Conservation (phyloP, 2,797 vertebrate species). For the Balearica regulorum region DNA sequence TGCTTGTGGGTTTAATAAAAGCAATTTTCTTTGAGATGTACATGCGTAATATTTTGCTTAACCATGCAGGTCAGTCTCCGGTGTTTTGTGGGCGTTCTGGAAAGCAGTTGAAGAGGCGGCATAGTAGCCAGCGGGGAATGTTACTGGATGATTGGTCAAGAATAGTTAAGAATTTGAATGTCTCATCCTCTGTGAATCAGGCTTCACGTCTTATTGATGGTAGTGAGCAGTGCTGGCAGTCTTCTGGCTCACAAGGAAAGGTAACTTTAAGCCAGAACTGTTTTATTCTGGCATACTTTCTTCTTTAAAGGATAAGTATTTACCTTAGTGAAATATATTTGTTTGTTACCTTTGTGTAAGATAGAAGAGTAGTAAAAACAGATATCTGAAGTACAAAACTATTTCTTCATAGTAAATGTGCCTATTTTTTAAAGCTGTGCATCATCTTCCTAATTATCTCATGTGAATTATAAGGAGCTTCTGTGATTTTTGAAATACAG, state of each 20-base stretch:
- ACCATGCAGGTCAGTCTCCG: slow-evolving; percentile 86
- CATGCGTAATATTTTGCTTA: not conserved
- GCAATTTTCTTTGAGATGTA: not conserved
- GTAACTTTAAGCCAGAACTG: slow-evolving; percentile 50
- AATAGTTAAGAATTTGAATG: slow-evolving; percentile 91
- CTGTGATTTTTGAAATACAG: not conserved
- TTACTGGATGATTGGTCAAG: slow-evolving; percentile 96
- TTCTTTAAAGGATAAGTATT: not conserved
- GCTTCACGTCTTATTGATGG: slow-evolving; percentile 91
- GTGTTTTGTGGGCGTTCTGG: slow-evolving; percentile 94
- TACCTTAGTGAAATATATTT: not conserved
- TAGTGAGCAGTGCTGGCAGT: slow-evolving; percentile 97
- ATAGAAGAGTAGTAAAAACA: not conserved
- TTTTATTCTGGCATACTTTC: not conserved
- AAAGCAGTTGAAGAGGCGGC: slow-evolving; percentile 92
- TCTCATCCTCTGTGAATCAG: slow-evolving; percentile 94
- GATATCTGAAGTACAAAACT: not conserved
- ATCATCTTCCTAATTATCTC: not conserved
- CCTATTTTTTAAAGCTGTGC: not conserved
- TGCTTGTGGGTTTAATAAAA: not conserved
- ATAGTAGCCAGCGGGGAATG: slow-evolving; percentile 90
- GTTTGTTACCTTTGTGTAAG: not conserved
- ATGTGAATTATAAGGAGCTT: not conserved
- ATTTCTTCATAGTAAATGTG: not conserved
- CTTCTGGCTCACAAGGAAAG: slow-evolving; percentile 97